Evolutionary conservation across 2,888 invertebrate genomes (phyloP).

Genomic region (Carpatolechia fugitivella): DNA sequence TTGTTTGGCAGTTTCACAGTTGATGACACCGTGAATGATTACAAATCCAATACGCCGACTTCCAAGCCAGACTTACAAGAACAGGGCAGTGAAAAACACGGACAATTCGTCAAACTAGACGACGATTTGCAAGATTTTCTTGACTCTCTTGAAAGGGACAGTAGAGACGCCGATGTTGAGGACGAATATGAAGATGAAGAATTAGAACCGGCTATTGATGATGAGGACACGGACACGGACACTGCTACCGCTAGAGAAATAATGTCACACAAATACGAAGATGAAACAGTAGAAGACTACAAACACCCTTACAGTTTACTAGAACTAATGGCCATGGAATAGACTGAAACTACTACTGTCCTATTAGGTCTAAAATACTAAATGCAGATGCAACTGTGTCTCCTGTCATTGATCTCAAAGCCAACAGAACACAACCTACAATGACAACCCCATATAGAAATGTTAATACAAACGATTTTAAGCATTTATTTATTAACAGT

Average conservation of each 20-base stretch:
- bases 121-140: slow-evolving; percentile 61
- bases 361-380: slow-evolving; percentile 30
- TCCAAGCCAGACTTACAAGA: slow-evolving; percentile 36
- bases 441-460: slow-evolving; percentile 14
- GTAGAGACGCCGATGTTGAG: slow-evolving; percentile 27
- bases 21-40: slow-evolving; percentile 36
- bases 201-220: slow-evolving; percentile 31
- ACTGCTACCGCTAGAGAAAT: slow-evolving; percentile 29
- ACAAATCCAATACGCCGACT: slow-evolving; percentile 25
- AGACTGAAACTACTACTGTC: slow-evolving; percentile 48
- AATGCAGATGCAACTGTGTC: slow-evolving; percentile 36
- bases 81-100: slow-evolving; percentile 47
- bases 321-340: slow-evolving; percentile 71
- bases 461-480: slow-evolving; percentile 40
- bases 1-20: slow-evolving; percentile 53
- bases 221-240: slow-evolving; percentile 36
- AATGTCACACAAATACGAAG: slow-evolving; percentile 32
- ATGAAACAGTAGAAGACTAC: slow-evolving; percentile 17
- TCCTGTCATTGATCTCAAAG: slow-evolving; percentile 36
- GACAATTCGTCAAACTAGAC: slow-evolving; percentile 46
- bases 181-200: slow-evolving; percentile 29
- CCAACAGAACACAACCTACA: slow-evolving; percentile 21
- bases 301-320: slow-evolving; percentile 56
- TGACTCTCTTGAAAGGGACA: slow-evolving; percentile 42
- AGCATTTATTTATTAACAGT: slow-evolving; percentile 47